Evolutionary conservation across 2,113 vertebrate genomes (phyloP).

Genomic region (Echinops telfairi): DNA sequence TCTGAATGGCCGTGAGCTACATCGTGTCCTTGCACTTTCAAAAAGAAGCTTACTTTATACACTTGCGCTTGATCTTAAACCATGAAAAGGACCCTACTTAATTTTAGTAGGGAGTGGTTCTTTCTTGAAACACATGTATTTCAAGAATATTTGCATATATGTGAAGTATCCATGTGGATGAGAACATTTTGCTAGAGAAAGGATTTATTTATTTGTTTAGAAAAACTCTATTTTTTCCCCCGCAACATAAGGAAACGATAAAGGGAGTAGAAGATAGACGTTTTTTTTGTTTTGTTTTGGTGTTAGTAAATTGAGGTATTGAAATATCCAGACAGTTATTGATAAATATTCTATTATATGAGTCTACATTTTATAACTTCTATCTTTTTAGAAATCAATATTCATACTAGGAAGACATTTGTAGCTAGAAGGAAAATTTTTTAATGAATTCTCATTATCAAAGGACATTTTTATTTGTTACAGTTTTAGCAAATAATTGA

Average conservation of each 20-base stretch:
- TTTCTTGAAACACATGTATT: neutral
- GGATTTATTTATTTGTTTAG: no score
- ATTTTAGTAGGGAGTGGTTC: neutral
- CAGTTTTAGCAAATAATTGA: slow-evolving; percentile 55
- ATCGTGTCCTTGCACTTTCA: neutral
- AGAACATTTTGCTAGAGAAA: no score
- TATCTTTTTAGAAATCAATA: slow-evolving; percentile 8
- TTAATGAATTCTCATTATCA: slow-evolving; percentile 49
- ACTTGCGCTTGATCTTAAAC: neutral
- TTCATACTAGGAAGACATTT: neutral
- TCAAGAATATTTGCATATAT: no score
- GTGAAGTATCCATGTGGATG: no score
- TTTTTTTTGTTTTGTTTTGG: neutral
- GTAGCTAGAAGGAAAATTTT: slow-evolving; percentile 28
- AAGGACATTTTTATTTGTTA: slow-evolving; percentile 10
- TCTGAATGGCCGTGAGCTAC: neutral
- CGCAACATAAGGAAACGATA: neutral
- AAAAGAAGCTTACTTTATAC: neutral
- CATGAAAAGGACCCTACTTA: neutral
- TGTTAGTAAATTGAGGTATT: neutral
- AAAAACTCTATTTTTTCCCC: no score
- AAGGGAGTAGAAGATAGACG: neutral
- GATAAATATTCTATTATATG: neutral
- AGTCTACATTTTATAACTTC: neutral
- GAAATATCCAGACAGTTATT: neutral